phyloP scores from a whole-genome alignment of 1,140 invertebrate genomes.

The Achroia grisella region DNA sequence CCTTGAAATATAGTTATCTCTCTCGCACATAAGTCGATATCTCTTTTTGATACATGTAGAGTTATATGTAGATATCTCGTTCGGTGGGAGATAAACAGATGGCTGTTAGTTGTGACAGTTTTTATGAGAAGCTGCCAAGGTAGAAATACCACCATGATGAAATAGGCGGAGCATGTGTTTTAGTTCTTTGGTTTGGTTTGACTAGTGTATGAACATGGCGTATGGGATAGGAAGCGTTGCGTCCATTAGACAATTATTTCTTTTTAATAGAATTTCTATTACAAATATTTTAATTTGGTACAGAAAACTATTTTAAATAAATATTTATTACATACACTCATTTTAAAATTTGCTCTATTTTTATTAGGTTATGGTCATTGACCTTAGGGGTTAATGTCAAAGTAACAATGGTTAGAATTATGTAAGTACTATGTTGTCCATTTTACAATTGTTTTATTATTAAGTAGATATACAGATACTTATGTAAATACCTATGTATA shows the following conservation, averaged over 20 bases:
- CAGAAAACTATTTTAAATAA: neutral
- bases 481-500: too few species aligned
- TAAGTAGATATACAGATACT: too few species aligned
- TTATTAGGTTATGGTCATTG: too few species aligned
- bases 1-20: conserved; percentile 58
- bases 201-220: conserved; percentile 22
- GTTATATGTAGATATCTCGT: conserved; percentile 69
- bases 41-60: conserved; percentile 56
- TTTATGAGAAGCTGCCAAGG: conserved; percentile 32
- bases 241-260: neutral
- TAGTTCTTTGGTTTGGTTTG: neutral
- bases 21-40: conserved; percentile 39
- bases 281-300: neutral
- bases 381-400: too few species aligned
- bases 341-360: too few species aligned
- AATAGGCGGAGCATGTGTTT: conserved; percentile 52
- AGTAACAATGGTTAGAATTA: too few species aligned
- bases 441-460: too few species aligned
- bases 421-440: too few species aligned
- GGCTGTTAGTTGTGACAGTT: conserved; percentile 45
- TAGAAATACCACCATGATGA: conserved; percentile 61
- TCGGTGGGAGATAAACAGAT: conserved; percentile 59
- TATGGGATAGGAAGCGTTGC: conserved; percentile 1
- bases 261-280: neutral
- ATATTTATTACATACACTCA: too few species aligned